Conservation (phyloP, 1,140 invertebrate genomes). For the Drosophila mayri region DNA sequence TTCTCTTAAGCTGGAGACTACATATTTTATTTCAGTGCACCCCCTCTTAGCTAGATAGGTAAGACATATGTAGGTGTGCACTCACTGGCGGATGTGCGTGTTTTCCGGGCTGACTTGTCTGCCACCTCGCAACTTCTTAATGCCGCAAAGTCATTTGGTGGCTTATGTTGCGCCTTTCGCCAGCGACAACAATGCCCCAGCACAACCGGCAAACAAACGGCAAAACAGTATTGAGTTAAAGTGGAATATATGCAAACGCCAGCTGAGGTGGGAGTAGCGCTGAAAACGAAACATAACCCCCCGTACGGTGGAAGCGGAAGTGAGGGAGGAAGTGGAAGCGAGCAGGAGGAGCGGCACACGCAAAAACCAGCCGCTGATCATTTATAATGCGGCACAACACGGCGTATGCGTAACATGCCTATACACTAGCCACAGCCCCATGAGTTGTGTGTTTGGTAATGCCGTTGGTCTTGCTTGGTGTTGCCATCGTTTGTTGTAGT, state of each 20-base stretch:
- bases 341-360: conserved; percentile 25
- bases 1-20: not conserved
- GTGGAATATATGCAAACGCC: conserved; percentile 65
- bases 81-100: conserved; percentile 68
- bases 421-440: conserved; percentile 35
- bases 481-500: conserved; percentile 10
- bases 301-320: conserved; percentile 12
- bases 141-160: conserved; percentile 79
- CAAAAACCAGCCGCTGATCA: conserved; percentile 52
- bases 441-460: conserved; percentile 59
- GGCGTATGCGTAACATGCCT: conserved; percentile 75
- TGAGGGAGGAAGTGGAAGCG: conserved; percentile 8
- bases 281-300: conserved; percentile 41
- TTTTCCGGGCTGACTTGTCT: conserved; percentile 44
- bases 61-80: conserved; percentile 55
- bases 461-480: conserved; percentile 25
- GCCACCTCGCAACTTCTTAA: conserved; percentile 57
- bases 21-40: not conserved
- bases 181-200: conserved; percentile 24
- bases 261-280: conserved; percentile 2
- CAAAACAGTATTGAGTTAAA: conserved; percentile 52
- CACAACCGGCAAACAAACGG: conserved; percentile 15
- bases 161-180: conserved; percentile 59
- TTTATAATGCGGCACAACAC: conserved; percentile 73
- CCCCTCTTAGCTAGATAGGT: conserved; percentile 22